Percentiles rank a stretch among this genome's conserved stretches.
Evolutionary conservation across 2,888 invertebrate species (phyloP).

Genomic region (Choreutis nemorana): DNA sequence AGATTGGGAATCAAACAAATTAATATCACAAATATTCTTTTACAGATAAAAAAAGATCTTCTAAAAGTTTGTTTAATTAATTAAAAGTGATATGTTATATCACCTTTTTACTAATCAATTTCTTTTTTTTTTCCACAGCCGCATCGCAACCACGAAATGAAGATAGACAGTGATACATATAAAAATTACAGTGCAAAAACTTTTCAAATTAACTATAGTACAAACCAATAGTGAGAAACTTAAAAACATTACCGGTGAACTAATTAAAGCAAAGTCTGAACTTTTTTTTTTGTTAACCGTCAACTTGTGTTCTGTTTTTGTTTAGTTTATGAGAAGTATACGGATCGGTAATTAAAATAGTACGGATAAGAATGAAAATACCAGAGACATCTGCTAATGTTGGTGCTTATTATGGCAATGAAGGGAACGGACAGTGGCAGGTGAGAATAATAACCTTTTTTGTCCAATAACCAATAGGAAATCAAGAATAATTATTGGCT

Average conservation of each 20-base stretch:
- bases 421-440: conserved; percentile 59
- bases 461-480: too few species aligned
- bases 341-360: conserved; percentile 9
- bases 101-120: conserved; percentile 1
- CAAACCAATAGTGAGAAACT: conserved; percentile 6
- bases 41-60: too few species aligned
- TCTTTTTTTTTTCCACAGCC: conserved; percentile 22
- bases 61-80: too few species aligned
- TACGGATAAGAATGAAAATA: conserved; percentile 60
- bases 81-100: too few species aligned
- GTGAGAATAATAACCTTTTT: too few species aligned
- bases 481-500: too few species aligned
- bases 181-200: conserved; percentile 18
- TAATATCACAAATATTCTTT: too few species aligned
- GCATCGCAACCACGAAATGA: conserved; percentile 41
- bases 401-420: conserved; percentile 54
- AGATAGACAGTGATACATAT: conserved; percentile 23
- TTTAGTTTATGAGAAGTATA: conserved; percentile 21
- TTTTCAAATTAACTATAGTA: conserved; percentile 29
- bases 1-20: too few species aligned
- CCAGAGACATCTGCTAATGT: conserved; percentile 49
- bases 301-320: conserved; percentile 1
- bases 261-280: conserved; percentile 6
- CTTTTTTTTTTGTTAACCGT: conserved; percentile 6
- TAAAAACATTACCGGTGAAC: conserved; percentile 3